Evolutionary conservation across 2,888 invertebrate species (phyloP).

Genomic region (Terebella lapidaria): DNA sequence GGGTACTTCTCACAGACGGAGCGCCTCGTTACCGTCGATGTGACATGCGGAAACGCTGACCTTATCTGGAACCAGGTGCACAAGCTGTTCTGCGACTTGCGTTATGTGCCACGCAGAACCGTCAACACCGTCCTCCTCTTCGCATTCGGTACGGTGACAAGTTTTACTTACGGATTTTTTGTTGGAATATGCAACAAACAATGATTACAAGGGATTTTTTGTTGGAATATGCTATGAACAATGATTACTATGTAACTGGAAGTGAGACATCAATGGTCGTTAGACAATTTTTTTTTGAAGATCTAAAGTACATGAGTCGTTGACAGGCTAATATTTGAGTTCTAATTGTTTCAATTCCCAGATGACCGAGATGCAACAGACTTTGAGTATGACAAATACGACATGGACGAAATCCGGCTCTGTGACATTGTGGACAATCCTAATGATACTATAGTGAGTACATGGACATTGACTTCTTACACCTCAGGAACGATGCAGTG

Average conservation of each 20-base stretch:
- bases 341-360: not conserved
- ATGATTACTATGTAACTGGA: too few species aligned
- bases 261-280: too few species aligned
- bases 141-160: conserved; percentile 39
- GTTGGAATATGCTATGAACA: too few species aligned
- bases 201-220: too few species aligned
- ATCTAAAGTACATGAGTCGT: too few species aligned
- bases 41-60: conserved; percentile 37
- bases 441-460: conserved; percentile 25
- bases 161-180: too few species aligned
- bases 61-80: conserved; percentile 39
- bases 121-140: conserved; percentile 43
- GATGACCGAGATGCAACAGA: conserved; percentile 29
- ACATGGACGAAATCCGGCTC: conserved; percentile 26
- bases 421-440: conserved; percentile 26
- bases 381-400: conserved; percentile 29
- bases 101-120: conserved; percentile 30
- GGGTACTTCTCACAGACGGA: conserved; percentile 38
- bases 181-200: too few species aligned
- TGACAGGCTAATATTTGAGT: too few species aligned
- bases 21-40: conserved; percentile 42
- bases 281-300: too few species aligned
- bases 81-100: conserved; percentile 37
- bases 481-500: not conserved
- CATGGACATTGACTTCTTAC: not conserved